These are phyloP conservation scores for Hypsibius dujardini DNA, from an alignment of 1,140 invertebrate species.

Conservation along the genomic window DNA sequence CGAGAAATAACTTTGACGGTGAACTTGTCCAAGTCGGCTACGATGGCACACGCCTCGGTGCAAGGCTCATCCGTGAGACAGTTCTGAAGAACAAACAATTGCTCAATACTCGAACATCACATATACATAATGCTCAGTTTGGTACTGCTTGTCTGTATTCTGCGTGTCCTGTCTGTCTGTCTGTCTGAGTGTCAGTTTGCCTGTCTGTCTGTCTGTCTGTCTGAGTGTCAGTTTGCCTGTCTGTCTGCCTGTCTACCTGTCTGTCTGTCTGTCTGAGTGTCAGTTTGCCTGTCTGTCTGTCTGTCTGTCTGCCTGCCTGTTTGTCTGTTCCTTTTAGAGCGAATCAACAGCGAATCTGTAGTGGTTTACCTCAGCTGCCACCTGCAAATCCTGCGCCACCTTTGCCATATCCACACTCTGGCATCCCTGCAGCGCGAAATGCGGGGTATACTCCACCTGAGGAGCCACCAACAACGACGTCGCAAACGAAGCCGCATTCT, in stretches of 20 bases:
- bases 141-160: neutral
- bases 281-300: too few relatives aligned
- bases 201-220: too few relatives aligned
- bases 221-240: too few relatives aligned
- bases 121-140: neutral
- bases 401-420: conserved; percentile 32
- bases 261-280: neutral
- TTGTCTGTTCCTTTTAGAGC: neutral
- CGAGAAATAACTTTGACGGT: neutral
- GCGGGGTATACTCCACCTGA: conserved; percentile 52
- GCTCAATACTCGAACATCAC: neutral
- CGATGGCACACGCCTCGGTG: neutral
- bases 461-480: conserved; percentile 44
- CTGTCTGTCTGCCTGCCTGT: too few relatives aligned
- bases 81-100: conserved; percentile 12
- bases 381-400: conserved; percentile 33
- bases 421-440: conserved; percentile 51
- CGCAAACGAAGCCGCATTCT: conserved; percentile 28
- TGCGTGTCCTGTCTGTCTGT: neutral
- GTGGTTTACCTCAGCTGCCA: conserved; percentile 36
- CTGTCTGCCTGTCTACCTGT: too few relatives aligned
- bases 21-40: neutral
- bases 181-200: too few relatives aligned
- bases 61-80: neutral
- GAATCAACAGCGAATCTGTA: neutral